Base-by-base conservation (phyloP, 2,888 invertebrate species). In the Dorcus parallelipipedus region DNA sequence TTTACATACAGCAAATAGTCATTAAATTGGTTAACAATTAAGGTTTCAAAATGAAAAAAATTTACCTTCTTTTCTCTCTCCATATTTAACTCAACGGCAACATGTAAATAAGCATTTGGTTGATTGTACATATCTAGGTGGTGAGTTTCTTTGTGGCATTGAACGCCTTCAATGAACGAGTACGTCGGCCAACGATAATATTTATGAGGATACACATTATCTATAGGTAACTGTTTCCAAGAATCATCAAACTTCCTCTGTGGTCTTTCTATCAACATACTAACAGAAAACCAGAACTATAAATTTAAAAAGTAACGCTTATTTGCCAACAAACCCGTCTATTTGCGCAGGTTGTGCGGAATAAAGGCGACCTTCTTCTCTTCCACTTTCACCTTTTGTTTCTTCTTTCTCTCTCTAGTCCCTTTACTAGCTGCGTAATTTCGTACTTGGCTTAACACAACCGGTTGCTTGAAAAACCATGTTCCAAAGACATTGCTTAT, bases 61-160 rank as follows among this genome's bases (percentile, higher is more conserved):
- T 33, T 33, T 69, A 86, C 87, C 80, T 86, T 84, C 73, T 87
- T 89, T 61, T 82, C 84, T 53, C 86, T 87, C 64, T 82, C 82
- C 90, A 95, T 90, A 73, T 95, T 89, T 3, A 95, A 76, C 74
- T 95, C 94, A 57, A 95, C 80, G 40, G 83, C 78, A 3, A 90
- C 85, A 64, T 82, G 83, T 0, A 96, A 75, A 9, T 85, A 78
- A 0, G 91, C 88, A 74, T 89, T 82, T 0, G 92, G 90, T 40
- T 82, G 78, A 77, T 95, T 91, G 69, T 86, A 90, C 80, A 95
- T 88, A 1, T 89, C 85, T 0, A 93, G 91, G 74, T 93, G 89
- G 75, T 93, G 91, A 0, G 87, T 86, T 76, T 95, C 92, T 49
- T 89, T 83, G 69, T 93, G 91, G 58, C 86, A 86, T 61, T 84